These are phyloP conservation scores for Clarias magur DNA, from an alignment of 2,113 vertebrate genomes.

Conservation along the genomic window DNA sequence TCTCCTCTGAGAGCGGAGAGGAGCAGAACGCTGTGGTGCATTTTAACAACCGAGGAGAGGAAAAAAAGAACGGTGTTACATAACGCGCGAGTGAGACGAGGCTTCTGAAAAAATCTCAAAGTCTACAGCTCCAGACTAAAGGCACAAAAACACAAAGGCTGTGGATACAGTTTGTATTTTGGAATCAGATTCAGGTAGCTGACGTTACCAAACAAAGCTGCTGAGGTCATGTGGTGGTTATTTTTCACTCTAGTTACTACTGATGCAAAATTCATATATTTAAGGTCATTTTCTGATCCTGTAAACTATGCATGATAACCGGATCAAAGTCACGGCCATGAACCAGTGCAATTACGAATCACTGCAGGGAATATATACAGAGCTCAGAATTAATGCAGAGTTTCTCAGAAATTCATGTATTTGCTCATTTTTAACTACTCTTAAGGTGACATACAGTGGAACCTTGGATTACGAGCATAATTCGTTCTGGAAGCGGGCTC, in stretches of 20 bases:
- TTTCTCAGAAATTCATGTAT: too few relatives aligned
- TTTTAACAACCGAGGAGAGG: conserved; percentile 12
- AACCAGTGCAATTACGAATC: too few relatives aligned
- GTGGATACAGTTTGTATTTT: not conserved
- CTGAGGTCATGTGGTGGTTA: not conserved
- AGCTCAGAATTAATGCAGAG: too few relatives aligned
- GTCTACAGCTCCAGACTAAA: not conserved
- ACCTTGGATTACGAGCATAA: too few relatives aligned
- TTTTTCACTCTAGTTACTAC: not conserved
- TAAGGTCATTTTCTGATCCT: not conserved
- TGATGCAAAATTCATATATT: not conserved
- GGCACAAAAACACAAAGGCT: not conserved
- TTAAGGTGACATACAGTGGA: too few relatives aligned
- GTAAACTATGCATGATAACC: too few relatives aligned
- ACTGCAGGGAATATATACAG: too few relatives aligned
- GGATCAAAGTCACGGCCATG: not conserved
- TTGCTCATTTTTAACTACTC: too few relatives aligned
- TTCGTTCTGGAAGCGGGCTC: too few relatives aligned
- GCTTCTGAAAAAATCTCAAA: not conserved
- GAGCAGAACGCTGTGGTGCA: conserved; percentile 19
- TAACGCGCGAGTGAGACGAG: not conserved
- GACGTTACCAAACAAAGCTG: not conserved
- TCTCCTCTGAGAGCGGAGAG: conserved; percentile 24
- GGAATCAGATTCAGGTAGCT: not conserved
- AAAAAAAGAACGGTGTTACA: not conserved